Conservation (phyloP, 2,888 invertebrate species). For the Cephalotes varians region DNA sequence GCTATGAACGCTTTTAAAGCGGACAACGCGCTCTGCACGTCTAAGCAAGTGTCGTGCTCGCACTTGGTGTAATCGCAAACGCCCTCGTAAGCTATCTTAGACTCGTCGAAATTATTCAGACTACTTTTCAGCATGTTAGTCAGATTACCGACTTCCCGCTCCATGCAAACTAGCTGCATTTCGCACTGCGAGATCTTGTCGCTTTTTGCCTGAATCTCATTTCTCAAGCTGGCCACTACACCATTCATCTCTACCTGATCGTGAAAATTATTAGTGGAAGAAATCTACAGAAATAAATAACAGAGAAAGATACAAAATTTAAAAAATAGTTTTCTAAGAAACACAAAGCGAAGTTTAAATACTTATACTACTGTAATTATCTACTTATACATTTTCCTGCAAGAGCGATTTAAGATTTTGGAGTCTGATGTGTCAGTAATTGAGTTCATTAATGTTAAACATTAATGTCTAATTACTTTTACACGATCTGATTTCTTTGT, state of each 20-base stretch:
- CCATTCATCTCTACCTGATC: slow-evolving; percentile 70
- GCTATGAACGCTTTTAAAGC: slow-evolving; percentile 65
- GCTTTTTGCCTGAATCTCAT: slow-evolving; percentile 71
- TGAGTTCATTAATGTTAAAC: not conserved
- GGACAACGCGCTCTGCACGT: slow-evolving; percentile 65
- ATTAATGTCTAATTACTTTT: slow-evolving; percentile 16
- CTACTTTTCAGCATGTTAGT: slow-evolving; percentile 69
- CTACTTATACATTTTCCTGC: not conserved
- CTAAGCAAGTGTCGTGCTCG: slow-evolving; percentile 65
- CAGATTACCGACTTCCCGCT: slow-evolving; percentile 69
- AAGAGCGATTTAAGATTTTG: not conserved
- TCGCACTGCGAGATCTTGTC: slow-evolving; percentile 71
- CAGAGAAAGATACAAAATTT: not conserved
- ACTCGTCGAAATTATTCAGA: slow-evolving; percentile 71
- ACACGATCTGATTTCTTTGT: not conserved
- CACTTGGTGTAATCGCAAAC: slow-evolving; percentile 59
- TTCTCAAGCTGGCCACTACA: slow-evolving; percentile 63
- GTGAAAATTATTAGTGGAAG: slow-evolving; percentile 15
- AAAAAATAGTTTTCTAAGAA: not conserved
- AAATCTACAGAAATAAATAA: slow-evolving; percentile 10
- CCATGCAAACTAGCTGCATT: slow-evolving; percentile 66
- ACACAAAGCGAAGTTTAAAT: too few species aligned
- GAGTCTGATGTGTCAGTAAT: not conserved
- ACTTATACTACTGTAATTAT: too few species aligned
- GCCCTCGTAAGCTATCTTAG: slow-evolving; percentile 63